Evolutionary conservation across 2,888 invertebrate genomes (phyloP).

Genomic region (Microdon myrmicae): DNA sequence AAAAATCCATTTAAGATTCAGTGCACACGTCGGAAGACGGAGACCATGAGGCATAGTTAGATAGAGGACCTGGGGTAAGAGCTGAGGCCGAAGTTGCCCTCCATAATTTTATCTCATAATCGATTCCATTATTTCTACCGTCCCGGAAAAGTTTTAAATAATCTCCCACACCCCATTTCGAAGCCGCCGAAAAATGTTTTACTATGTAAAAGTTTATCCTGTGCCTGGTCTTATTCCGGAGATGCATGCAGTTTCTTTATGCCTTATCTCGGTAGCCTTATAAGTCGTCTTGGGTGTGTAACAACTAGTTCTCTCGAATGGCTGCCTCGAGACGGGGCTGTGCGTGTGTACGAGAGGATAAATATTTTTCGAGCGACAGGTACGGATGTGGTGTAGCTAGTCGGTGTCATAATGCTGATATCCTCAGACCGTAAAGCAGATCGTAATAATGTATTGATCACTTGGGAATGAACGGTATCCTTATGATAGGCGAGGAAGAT

Average conservation of each 20-base stretch:
- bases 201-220: constrained; percentile 19
- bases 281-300: no score
- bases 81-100: constrained; percentile 9
- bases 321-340: no score
- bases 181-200: constrained; percentile 5
- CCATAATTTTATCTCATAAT: constrained; percentile 24
- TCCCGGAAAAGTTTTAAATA: constrained; percentile 20
- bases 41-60: no score
- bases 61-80: constrained; percentile 1
- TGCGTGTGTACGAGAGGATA: no score
- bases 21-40: constrained; percentile 17
- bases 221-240: constrained; percentile 1
- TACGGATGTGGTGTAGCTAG: no score
- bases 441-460: constrained; percentile 41
- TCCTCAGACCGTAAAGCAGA: constrained; percentile 34
- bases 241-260: constrained; percentile 20
- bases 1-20: constrained; percentile 18
- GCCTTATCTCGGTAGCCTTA: constrained; percentile 4
- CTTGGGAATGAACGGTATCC: constrained; percentile 26
- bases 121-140: constrained; percentile 33
- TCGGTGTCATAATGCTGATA: constrained; percentile 29
- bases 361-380: no score
- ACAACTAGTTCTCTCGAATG: no score
- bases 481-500: no score
- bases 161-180: constrained; percentile 18